A percentile compares a stretch with the other conserved stretches of the same genome.
Evolutionary conservation across 2,888 invertebrate species (phyloP).

Genomic region (Dichetophora obliterata): DNA sequence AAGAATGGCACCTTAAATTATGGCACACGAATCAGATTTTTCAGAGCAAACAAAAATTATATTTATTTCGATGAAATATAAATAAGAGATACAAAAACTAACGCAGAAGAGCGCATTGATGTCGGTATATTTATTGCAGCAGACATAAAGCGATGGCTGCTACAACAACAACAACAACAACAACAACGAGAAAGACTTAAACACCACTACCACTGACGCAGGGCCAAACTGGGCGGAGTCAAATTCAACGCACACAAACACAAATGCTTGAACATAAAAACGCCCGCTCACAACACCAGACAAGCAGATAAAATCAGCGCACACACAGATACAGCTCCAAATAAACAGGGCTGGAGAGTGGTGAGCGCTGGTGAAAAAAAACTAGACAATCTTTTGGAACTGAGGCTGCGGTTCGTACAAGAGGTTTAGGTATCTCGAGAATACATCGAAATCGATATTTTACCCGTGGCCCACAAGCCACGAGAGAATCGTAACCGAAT

Average conservation of each 20-base stretch:
- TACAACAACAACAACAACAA: slow-evolving; percentile 10
- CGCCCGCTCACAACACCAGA: slow-evolving; percentile 33
- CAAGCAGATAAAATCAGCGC: neutral
- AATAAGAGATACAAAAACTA: slow-evolving; percentile 35
- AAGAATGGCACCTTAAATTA: slow-evolving; percentile 12
- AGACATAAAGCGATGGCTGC: slow-evolving; percentile 31
- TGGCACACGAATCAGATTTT: slow-evolving; percentile 20
- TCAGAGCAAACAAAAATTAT: slow-evolving; percentile 25
- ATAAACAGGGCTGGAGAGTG: neutral
- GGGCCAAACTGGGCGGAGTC: slow-evolving; percentile 16
- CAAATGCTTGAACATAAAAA: slow-evolving; percentile 11
- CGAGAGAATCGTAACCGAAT: neutral
- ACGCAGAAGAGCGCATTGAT: neutral
- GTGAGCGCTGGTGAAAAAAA: neutral
- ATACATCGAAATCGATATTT: slow-evolving; percentile 19
- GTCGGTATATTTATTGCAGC: neutral
- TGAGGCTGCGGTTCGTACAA: neutral
- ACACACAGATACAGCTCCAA: neutral
- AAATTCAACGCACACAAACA: neutral
- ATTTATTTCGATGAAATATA: slow-evolving; percentile 30
- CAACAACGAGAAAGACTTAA: slow-evolving; percentile 30
- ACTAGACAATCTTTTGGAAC: neutral
- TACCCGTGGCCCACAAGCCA: neutral
- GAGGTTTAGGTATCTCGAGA: neutral
- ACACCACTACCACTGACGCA: slow-evolving; percentile 23